These are phyloP conservation scores for Mesocricetus auratus DNA, from an alignment of 2,113 vertebrate genomes.

Conservation along the genomic window DNA sequence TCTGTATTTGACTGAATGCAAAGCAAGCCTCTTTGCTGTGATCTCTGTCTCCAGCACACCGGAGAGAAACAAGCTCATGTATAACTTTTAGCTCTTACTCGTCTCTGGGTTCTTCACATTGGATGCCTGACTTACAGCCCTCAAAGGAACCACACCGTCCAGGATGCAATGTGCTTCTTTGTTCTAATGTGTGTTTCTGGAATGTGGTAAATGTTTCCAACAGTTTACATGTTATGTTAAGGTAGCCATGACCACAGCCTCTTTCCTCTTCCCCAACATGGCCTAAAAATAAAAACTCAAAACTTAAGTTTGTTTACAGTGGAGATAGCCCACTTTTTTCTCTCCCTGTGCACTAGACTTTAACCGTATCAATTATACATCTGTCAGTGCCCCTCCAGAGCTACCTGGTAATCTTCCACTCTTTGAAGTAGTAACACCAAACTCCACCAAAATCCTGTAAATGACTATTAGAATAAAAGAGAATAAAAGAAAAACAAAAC, in stretches of 20 bases:
- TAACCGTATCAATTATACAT: neutral
- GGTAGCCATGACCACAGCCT: neutral
- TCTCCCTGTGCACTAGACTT: too few relatives aligned
- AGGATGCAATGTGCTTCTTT: neutral
- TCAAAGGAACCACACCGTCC: neutral
- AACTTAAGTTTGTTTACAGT: neutral
- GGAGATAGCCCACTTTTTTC: neutral
- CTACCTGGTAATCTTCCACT: neutral
- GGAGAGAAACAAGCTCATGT: neutral
- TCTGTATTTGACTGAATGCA: neutral
- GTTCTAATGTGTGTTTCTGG: neutral
- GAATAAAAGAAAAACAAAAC: neutral
- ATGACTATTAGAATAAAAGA: neutral
- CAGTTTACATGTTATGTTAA: neutral
- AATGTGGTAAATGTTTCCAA: neutral
- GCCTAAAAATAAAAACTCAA: neutral
- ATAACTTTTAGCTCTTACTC: neutral
- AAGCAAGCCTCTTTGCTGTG: neutral
- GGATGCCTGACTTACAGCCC: neutral
- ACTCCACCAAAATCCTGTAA: neutral
- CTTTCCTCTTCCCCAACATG: neutral
- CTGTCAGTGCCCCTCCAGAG: neutral
- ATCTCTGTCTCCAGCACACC: neutral
- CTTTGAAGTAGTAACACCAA: neutral
- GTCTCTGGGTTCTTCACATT: neutral